Conservation (phyloP, 2,888 invertebrate species). For the Alsophila aescularia region DNA sequence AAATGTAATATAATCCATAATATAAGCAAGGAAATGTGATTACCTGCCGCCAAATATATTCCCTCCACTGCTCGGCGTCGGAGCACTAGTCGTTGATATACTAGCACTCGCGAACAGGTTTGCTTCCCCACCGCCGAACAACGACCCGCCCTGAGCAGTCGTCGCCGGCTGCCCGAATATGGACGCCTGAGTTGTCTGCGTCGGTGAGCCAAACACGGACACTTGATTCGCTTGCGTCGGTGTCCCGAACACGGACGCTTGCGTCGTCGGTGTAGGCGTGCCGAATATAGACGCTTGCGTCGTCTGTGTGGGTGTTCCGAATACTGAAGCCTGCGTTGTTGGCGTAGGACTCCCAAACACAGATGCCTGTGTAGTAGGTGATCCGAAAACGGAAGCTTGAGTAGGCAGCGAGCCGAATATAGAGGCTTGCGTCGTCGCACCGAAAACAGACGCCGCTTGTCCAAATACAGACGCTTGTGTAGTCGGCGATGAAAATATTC, state of each 20-base stretch:
- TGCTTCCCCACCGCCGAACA: slow-evolving; percentile 62
- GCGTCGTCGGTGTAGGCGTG: slow-evolving; percentile 38
- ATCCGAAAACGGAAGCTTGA: slow-evolving; percentile 51
- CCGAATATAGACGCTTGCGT: slow-evolving; percentile 48
- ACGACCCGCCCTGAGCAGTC: slow-evolving; percentile 58
- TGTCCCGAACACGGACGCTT: slow-evolving; percentile 48
- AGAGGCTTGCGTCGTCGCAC: slow-evolving; percentile 46
- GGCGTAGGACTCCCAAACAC: slow-evolving; percentile 39
- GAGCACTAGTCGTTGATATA: slow-evolving; percentile 72
- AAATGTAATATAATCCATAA: too few relatives aligned
- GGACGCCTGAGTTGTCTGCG: slow-evolving; percentile 43
- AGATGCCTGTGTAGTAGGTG: slow-evolving; percentile 42
- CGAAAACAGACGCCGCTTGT: slow-evolving; percentile 36
- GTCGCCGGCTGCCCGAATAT: slow-evolving; percentile 55
- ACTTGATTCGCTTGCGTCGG: slow-evolving; percentile 39
- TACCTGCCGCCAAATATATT: slow-evolving; percentile 74
- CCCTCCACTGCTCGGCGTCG: slow-evolving; percentile 58
- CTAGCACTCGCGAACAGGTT: slow-evolving; percentile 74
- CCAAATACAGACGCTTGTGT: slow-evolving; percentile 39
- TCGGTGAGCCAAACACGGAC: slow-evolving; percentile 46
- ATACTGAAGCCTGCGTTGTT: slow-evolving; percentile 43
- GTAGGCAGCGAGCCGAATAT: slow-evolving; percentile 53
- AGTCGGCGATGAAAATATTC: slow-evolving; percentile 14
- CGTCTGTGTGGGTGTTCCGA: slow-evolving; percentile 40
- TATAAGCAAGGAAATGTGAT: slow-evolving; percentile 15